Base-by-base conservation (phyloP, 2,888 invertebrate species). In the Clepsis dumicolana region DNA sequence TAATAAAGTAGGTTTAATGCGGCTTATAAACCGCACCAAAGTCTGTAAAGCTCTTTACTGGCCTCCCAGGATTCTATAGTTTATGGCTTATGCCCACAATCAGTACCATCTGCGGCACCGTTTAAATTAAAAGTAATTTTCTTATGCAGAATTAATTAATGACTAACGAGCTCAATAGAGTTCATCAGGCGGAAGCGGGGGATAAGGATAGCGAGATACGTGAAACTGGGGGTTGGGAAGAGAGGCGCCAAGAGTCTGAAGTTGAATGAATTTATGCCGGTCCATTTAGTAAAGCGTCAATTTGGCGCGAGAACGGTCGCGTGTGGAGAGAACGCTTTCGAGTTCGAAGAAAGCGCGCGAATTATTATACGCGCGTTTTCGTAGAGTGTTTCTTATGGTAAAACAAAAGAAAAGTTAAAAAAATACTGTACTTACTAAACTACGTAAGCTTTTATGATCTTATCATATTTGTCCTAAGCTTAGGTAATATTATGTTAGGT, bases 131-230 rank as follows among this genome's bases (percentile, higher is more conserved):
- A 92, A 92, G 86, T 90, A 91, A 91, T 92, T 93, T 93, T 92
- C 93, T 91, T 93, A 92, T 92, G 93, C 93, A 91, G 93, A 91
- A 92, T 93, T 92, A 93, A 93, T 93, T 92, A 93, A 93, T 93
- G 90, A 92, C 92, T 93, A 93, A 93, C 93, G 90, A 93, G 93
- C 93, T 91, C 91, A 92, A 92, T 93, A 91, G 93, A 90, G 90
- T 91, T 90, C 91, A 88, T 93, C 91, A 91, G 83, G 93, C 92
- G 93, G 93, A 92, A 91, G 91, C 88, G 87, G 72, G 75, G 54
- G 79, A 89, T 64, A 50, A 84, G 74, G 88, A 89, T 66, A 70
- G 70, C 65, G 38, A 18, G 62, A 85, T 79, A 41, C 61, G 27
- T 59, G 35, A 72, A 71, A 44, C 41, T 56, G 7, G 53, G 38